phyloP scores from a whole-genome alignment of 2,113 vertebrate species.

The Sus scrofa region DNA sequence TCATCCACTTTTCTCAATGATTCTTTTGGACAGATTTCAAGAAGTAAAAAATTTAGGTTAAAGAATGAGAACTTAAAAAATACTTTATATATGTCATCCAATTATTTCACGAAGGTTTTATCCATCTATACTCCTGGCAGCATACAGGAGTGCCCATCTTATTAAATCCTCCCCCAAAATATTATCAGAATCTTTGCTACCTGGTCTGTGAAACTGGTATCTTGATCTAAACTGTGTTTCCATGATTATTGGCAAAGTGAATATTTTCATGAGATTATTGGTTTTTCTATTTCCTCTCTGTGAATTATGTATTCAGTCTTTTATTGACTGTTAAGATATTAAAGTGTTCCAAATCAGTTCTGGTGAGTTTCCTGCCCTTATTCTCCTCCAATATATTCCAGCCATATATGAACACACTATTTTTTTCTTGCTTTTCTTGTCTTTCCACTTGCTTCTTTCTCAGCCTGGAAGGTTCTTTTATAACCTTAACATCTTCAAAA shows the following conservation, averaged over 20 bases:
- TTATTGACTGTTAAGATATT: background rate
- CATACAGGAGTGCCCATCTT: background rate
- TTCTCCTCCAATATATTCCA: background rate
- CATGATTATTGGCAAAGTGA: background rate
- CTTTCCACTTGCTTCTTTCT: background rate
- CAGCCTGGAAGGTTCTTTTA: background rate
- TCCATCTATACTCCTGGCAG: background rate
- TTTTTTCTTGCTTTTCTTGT: background rate
- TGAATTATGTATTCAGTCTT: background rate
- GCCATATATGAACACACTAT: background rate
- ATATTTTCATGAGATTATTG: constrained; percentile 30
- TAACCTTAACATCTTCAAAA: background rate
- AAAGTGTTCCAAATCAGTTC: background rate
- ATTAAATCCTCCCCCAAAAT: background rate
- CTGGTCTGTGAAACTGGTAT: background rate
- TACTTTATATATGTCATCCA: background rate
- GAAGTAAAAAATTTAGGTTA: background rate
- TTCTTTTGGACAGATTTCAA: constrained; percentile 42
- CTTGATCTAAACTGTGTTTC: constrained; percentile 27
- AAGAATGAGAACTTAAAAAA: background rate
- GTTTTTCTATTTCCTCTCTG: background rate
- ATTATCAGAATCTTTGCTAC: background rate
- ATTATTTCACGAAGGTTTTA: background rate
- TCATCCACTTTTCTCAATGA: background rate
- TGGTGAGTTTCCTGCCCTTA: background rate